Evolutionary conservation across 2,113 vertebrate genomes (phyloP).

Genomic region (Camelus bactrianus): DNA sequence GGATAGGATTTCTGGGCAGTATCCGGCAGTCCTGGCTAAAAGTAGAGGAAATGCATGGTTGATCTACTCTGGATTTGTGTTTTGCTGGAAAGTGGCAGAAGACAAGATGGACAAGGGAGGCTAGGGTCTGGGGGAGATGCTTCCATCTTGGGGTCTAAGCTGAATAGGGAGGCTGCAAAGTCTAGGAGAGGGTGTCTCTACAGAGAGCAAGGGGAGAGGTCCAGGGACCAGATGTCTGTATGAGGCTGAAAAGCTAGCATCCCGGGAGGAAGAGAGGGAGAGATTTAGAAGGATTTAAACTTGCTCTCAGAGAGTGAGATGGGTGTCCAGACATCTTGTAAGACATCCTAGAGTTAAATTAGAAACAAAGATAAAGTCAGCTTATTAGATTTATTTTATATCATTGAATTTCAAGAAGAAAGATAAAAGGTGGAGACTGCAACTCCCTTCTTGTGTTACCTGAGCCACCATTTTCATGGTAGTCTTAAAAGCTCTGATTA

Average conservation of each 20-base stretch:
- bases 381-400: neutral
- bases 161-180: neutral
- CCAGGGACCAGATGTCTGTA: neutral
- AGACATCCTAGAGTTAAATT: neutral
- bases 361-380: neutral
- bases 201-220: neutral
- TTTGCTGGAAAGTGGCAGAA: neutral
- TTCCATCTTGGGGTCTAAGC: neutral
- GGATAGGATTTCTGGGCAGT: neutral
- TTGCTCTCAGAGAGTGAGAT: neutral
- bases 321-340: neutral
- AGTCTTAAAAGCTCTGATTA: constrained; percentile 22
- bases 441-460: neutral
- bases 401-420: neutral
- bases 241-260: neutral
- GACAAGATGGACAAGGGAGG: neutral
- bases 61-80: neutral
- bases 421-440: neutral
- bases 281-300: neutral
- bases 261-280: neutral
- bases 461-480: neutral
- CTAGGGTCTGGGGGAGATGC: neutral
- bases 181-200: neutral
- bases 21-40: neutral
- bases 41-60: neutral